These are phyloP conservation scores for Astur gentilis DNA, from an alignment of 2,113 vertebrate genomes.

Conservation along the genomic window DNA sequence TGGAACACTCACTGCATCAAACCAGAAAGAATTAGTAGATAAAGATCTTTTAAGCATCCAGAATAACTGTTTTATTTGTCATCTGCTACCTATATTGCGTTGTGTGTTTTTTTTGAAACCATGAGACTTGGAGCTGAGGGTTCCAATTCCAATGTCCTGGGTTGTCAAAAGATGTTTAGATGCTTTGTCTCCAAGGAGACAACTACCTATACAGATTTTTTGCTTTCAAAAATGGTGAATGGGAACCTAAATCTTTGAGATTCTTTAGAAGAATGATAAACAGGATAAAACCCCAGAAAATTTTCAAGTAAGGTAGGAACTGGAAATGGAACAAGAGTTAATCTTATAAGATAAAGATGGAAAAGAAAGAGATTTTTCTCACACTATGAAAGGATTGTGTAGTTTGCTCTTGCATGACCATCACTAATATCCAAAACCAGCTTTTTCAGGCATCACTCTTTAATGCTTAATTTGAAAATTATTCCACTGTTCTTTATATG, in stretches of 20 bases:
- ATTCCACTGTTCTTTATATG: not conserved
- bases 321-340: not conserved
- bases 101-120: not conserved
- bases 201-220: not conserved
- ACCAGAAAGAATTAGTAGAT: not conserved
- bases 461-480: not conserved
- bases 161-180: not conserved
- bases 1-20: not conserved
- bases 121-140: not conserved
- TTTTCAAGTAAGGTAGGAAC: not conserved
- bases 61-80: not conserved
- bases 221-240: not conserved
- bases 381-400: not conserved
- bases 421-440: not conserved
- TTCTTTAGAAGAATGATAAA: not conserved
- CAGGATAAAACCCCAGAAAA: not conserved
- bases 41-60: not conserved
- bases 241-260: not conserved
- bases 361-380: not conserved
- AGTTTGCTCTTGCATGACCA: not conserved
- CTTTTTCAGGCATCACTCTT: not conserved
- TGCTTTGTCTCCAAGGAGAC: not conserved
- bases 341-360: not conserved
- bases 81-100: not conserved
- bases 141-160: not conserved